A percentile compares a stretch with the other conserved stretches of the same genome.
These are phyloP conservation scores for Pseudocheirus occidentalis DNA, from an alignment of 2,797 vertebrate genomes.

Conservation along the genomic window DNA sequence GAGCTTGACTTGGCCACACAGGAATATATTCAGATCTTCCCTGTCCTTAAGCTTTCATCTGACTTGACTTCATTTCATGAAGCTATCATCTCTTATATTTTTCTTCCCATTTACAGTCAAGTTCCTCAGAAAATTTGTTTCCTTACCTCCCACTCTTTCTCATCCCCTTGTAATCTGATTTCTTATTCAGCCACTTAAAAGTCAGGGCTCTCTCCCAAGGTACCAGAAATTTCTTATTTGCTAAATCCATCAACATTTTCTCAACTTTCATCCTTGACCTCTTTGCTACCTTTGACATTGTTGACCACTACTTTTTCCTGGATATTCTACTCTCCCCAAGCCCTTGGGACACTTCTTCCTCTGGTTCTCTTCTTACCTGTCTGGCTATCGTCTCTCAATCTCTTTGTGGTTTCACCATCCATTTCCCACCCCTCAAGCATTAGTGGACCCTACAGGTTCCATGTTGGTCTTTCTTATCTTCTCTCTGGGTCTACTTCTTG, in stretches of 20 bases:
- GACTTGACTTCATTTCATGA: not conserved
- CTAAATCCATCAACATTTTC: not conserved
- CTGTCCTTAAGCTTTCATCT: not conserved
- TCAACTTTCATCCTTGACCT: not conserved
- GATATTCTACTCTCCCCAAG: too few species aligned
- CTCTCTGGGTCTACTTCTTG: not conserved
- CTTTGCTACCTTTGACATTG: not conserved
- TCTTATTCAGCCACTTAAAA: not conserved
- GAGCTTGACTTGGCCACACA: not conserved
- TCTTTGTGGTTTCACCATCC: not conserved
- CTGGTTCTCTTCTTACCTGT: not conserved
- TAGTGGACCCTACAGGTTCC: not conserved
- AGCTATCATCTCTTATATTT: not conserved
- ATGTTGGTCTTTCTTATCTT: not conserved
- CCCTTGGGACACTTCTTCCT: not conserved
- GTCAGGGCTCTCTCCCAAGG: not conserved
- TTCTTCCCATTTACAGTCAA: not conserved
- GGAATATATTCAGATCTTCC: not conserved
- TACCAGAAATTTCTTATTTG: not conserved
- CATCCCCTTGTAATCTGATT: not conserved
- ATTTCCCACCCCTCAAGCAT: not conserved
- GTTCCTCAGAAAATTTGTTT: not conserved
- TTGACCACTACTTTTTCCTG: not conserved
- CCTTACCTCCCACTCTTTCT: not conserved
- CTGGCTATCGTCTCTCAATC: not conserved